Base-by-base conservation (phyloP, 2,113 vertebrate species). In the Silurus meridionalis region DNA sequence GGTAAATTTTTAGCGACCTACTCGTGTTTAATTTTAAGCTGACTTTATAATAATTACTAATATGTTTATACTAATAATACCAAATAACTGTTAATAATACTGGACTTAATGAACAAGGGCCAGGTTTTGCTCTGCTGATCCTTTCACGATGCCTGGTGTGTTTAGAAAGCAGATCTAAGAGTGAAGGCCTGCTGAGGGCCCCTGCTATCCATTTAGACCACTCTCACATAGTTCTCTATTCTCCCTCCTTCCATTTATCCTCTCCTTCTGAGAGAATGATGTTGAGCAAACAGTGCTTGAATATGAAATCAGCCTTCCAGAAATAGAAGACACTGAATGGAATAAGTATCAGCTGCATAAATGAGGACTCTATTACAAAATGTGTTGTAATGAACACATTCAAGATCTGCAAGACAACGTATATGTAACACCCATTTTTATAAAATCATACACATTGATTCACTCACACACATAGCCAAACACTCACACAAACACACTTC, bases 81-180 rank as follows among this genome's bases (percentile, higher is more conserved):
- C 37, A 2, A 37, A 37, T 37, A 37, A 2, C 37, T 37, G 37
- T 37, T 2, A 15, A 55, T 92, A 92, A 92, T 90, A 92, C 92
- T 93, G 93, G 93, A 94, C 93, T 93, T 93, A 93, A 89, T 90
- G 58, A 94, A 92, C 89, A 93, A 92, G 87, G 91, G 90, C 88
- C 91, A 88, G 88, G 90, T 75, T 75, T 92, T 93, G 66, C 53
- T 55, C 66, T 91, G 92, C 92, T 90, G 85, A 87, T 93, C 88
- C 91, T 89, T 91, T 90, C 86, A 90, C 88, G 91, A 89, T 88
- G 86, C 55, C 79, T 88, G 90, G 90, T 80, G 87, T 84, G 87
- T 89, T 87, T 86, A 85, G 89, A 82, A 89, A 71, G 64, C 61
- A 82, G 79, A 93, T 92, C 90, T 91, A 83, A 92, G 77, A 88